Percentiles rank a stretch among this genome's conserved stretches.
Evolutionary conservation across 2,797 vertebrate genomes (phyloP).

Genomic region (Molossus molossus): DNA sequence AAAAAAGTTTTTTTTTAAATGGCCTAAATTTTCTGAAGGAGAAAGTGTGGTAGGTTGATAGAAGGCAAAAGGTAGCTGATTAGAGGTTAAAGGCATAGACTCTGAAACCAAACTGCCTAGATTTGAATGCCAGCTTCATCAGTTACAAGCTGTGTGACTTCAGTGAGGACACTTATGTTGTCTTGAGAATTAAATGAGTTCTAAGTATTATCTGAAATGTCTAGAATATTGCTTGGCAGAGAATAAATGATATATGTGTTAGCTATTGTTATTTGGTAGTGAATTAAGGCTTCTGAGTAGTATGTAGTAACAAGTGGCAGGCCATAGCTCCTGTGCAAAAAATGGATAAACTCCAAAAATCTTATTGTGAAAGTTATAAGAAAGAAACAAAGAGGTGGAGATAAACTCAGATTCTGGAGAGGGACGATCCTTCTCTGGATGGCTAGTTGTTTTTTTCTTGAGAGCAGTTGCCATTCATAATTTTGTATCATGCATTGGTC

Average conservation of each 20-base stretch:
- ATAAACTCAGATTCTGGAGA: background rate
- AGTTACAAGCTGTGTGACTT: background rate
- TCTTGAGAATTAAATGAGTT: constrained; percentile 44
- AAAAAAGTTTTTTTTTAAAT: background rate
- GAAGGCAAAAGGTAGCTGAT: background rate
- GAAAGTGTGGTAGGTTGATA: background rate
- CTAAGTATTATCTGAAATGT: background rate
- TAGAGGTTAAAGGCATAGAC: background rate
- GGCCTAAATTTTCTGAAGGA: background rate
- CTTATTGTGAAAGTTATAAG: constrained; percentile 12
- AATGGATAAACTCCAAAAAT: background rate
- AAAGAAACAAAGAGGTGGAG: constrained; percentile 17
- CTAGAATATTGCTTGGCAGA: constrained; percentile 24
- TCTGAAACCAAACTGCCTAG: background rate
- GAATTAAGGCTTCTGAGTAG: background rate
- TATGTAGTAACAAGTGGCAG: background rate
- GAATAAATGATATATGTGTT: background rate
- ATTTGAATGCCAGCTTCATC: background rate
- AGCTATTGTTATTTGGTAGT: constrained; percentile 32
- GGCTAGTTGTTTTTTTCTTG: background rate
- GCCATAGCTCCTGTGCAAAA: background rate
- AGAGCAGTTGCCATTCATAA: background rate
- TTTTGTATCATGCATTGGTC: constrained; percentile 9
- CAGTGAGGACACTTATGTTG: background rate
- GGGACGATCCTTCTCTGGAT: background rate